Percentiles rank a stretch among this genome's conserved stretches.
These are phyloP conservation scores for Salarias fasciatus DNA, from an alignment of 2,797 vertebrate genomes.

Conservation along the genomic window DNA sequence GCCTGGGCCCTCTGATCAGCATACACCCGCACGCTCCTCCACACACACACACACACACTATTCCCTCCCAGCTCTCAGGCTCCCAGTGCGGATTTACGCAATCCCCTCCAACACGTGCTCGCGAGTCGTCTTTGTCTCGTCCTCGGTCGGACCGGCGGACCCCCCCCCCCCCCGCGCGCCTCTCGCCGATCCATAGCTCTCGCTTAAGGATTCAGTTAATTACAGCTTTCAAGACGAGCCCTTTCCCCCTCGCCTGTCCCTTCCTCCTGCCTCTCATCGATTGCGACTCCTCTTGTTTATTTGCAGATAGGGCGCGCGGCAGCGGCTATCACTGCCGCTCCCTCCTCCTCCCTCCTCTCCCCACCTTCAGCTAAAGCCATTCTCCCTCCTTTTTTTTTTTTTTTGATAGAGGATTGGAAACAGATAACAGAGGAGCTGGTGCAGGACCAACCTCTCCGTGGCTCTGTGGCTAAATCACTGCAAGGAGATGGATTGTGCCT, in stretches of 20 bases:
- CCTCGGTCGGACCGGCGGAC: constrained; percentile 22
- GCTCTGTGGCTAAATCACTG: constrained; percentile 65
- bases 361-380: constrained; percentile 23
- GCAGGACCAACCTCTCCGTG: constrained; percentile 44
- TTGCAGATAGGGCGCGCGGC: constrained; percentile 34
- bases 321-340: constrained; percentile 33
- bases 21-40: constrained; percentile 35
- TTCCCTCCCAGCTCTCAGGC: constrained; percentile 25
- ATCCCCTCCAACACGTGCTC: constrained; percentile 13
- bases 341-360: not conserved
- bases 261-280: constrained; percentile 44
- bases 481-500: constrained; percentile 67
- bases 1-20: constrained; percentile 60
- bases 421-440: constrained; percentile 69
- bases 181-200: constrained; percentile 48
- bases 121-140: constrained; percentile 35
- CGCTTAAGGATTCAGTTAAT: constrained; percentile 64
- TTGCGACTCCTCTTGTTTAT: constrained; percentile 53
- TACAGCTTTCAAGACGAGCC: constrained; percentile 56
- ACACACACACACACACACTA: constrained; percentile 2
- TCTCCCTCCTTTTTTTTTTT: constrained; percentile 36
- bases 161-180: constrained; percentile 18
- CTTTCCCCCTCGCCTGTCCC: constrained; percentile 36
- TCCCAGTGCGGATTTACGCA: constrained; percentile 26
- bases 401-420: constrained; percentile 74